phyloP scores from a whole-genome alignment of 1,140 invertebrate species.

The Odontomachus brunneus region DNA sequence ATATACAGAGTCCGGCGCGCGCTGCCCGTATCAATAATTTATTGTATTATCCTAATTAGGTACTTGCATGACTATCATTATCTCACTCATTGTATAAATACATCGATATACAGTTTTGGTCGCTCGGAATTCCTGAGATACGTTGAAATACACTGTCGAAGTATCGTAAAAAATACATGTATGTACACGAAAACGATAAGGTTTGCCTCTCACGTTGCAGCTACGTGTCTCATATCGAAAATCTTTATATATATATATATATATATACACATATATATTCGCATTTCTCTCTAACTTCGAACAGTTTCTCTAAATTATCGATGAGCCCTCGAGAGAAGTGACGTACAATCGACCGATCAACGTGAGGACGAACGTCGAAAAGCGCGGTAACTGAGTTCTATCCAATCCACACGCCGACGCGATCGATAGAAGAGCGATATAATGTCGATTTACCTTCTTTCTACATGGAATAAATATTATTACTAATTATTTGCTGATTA shows the following conservation, averaged over 20 bases:
- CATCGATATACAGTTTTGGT: slow-evolving; percentile 36
- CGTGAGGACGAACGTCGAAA: neutral
- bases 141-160: slow-evolving; percentile 11
- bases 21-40: slow-evolving; percentile 69
- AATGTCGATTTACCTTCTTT: neutral
- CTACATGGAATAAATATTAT: neutral
- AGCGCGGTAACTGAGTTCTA: neutral
- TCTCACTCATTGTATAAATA: slow-evolving; percentile 65
- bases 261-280: no score
- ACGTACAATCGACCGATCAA: neutral
- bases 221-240: neutral
- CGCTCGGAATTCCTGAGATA: slow-evolving; percentile 52
- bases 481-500: no score
- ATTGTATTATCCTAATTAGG: slow-evolving; percentile 65
- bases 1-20: slow-evolving; percentile 36
- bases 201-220: neutral
- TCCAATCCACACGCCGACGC: no score
- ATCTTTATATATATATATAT: no score
- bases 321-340: neutral
- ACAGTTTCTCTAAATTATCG: neutral
- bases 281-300: neutral
- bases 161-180: slow-evolving; percentile 22
- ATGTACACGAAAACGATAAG: neutral
- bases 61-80: slow-evolving; percentile 76
- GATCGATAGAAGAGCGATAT: neutral